Percentiles rank a stretch among this genome's conserved stretches.
These are phyloP conservation scores for Formica aserva DNA, from an alignment of 2,888 invertebrate species.

Conservation along the genomic window DNA sequence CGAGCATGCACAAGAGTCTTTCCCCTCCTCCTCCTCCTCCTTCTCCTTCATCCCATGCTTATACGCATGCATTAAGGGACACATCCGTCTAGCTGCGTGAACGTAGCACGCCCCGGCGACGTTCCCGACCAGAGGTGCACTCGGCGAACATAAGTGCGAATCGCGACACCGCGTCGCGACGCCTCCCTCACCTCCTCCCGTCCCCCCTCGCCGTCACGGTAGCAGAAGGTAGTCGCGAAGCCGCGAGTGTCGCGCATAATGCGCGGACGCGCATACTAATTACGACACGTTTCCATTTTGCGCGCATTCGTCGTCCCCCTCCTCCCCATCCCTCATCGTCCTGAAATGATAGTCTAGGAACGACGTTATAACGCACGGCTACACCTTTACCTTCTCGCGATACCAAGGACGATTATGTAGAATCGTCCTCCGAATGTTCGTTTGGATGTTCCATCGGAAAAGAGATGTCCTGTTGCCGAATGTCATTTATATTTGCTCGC, in stretches of 20 bases:
- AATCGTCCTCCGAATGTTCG: not conserved
- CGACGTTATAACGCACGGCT: not conserved
- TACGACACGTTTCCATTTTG: conserved; percentile 82
- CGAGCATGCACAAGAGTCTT: conserved; percentile 45
- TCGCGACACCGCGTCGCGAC: conserved; percentile 88
- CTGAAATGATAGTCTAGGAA: not conserved
- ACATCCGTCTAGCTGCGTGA: conserved; percentile 85
- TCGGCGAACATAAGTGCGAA: conserved; percentile 90
- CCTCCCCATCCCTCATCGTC: not conserved
- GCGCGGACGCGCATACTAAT: conserved; percentile 85
- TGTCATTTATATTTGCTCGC: not conserved
- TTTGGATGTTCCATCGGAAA: not conserved
- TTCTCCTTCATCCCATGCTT: conserved; percentile 6
- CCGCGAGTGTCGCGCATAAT: conserved; percentile 80
- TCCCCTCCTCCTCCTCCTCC: not conserved
- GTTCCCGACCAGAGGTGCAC: conserved; percentile 86
- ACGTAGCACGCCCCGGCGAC: conserved; percentile 69
- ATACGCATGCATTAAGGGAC: conserved; percentile 70
- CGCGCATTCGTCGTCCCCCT: conserved; percentile 59
- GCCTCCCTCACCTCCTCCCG: conserved; percentile 59
- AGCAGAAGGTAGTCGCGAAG: conserved; percentile 62
- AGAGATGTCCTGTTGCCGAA: not conserved
- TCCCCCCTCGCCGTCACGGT: not conserved
- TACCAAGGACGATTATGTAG: not conserved
- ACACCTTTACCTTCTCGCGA: not conserved